phyloP scores from a whole-genome alignment of 1,140 invertebrate genomes.

The Microvelia longipes region DNA sequence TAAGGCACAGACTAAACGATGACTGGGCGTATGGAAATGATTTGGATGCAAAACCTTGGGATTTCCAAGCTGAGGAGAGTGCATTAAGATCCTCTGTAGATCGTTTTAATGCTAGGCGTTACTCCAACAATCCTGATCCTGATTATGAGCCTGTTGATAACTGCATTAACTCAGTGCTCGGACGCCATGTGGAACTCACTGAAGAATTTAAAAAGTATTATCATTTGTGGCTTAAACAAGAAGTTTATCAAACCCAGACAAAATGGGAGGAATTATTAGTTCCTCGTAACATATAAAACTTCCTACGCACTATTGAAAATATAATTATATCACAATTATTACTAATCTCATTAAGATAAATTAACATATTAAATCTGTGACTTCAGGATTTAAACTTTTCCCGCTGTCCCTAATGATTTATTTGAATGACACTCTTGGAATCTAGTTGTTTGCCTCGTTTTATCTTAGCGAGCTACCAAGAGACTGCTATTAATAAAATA shows the following conservation, averaged over 20 bases:
- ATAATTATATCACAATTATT: too few relatives aligned
- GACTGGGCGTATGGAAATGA: conserved; percentile 99
- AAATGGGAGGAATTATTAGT: conserved; percentile 51
- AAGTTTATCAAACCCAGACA: conserved; percentile 78
- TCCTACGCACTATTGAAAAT: too few relatives aligned
- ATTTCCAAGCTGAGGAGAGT: conserved; percentile 97
- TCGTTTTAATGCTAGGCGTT: conserved; percentile 86
- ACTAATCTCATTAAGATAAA: too few relatives aligned
- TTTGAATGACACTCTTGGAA: too few relatives aligned
- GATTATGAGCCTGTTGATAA: conserved; percentile 77
- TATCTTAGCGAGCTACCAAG: too few relatives aligned
- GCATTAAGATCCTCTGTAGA: conserved; percentile 82
- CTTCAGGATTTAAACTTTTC: too few relatives aligned
- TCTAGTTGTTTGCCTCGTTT: too few relatives aligned
- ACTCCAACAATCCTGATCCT: conserved; percentile 36
- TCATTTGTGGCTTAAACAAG: conserved; percentile 87
- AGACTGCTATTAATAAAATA: too few relatives aligned
- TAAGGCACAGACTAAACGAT: conserved; percentile 84
- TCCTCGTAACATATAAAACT: conserved; percentile 10
- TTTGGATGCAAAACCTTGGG: conserved; percentile 92
- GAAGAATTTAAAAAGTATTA: conserved; percentile 95
- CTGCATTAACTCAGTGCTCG: conserved; percentile 67
- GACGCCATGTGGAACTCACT: conserved; percentile 62
- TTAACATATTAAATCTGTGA: too few relatives aligned
- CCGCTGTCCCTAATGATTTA: too few relatives aligned